Evolutionary conservation across 2,797 vertebrate species (phyloP).

Genomic region (Falco berigora): DNA sequence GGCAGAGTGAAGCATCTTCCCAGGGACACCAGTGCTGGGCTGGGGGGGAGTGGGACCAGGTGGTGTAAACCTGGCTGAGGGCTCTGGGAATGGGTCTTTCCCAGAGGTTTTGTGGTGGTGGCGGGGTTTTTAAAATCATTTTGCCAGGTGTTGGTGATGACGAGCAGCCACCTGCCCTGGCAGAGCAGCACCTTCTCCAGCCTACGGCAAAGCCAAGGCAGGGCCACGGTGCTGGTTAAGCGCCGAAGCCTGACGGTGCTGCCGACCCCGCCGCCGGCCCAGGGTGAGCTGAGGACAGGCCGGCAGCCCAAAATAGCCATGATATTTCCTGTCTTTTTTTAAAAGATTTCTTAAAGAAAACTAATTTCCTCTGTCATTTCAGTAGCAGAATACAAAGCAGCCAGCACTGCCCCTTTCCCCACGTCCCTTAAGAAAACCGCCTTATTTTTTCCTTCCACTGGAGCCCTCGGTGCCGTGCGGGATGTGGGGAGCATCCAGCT

Average conservation of each 20-base stretch:
- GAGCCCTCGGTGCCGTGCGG: neutral
- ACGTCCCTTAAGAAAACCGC: neutral
- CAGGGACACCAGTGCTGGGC: neutral
- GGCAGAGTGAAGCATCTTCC: neutral
- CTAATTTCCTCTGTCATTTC: conserved; percentile 21
- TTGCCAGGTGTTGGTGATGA: neutral
- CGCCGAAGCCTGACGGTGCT: fast-evolving
- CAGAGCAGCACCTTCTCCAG: neutral
- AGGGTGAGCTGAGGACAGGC: neutral
- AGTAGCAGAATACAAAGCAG: neutral
- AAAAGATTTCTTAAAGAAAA: conserved; percentile 20
- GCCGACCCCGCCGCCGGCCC: neutral
- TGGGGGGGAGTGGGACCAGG: neutral
- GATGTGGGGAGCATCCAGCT: neutral
- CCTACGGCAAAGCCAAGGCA: fast-evolving
- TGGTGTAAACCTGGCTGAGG: neutral
- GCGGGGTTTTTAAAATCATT: too few relatives aligned
- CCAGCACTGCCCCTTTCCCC: neutral
- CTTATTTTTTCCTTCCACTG: neutral
- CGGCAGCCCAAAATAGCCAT: neutral
- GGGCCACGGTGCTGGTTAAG: fast-evolving
- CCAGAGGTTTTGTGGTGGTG: neutral
- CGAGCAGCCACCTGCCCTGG: neutral
- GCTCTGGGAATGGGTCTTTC: neutral
- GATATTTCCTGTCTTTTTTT: conserved; percentile 52